Conservation (phyloP, 1,140 invertebrate genomes). For the Battus philenor region DNA sequence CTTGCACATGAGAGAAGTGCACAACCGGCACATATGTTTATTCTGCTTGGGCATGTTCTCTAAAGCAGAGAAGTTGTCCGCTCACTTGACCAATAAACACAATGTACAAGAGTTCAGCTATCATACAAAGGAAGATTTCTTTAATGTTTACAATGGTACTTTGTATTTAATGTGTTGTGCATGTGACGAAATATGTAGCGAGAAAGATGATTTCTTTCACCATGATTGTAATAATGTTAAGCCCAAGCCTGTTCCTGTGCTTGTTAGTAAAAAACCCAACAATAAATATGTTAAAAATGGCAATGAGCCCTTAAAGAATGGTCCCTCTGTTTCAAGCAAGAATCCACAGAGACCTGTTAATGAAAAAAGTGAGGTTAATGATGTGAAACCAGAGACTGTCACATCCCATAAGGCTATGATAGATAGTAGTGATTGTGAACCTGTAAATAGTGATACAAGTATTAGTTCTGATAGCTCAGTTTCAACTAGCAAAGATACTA, state of each 20-base stretch:
- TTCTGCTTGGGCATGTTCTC: conserved; percentile 88
- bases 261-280: conserved; percentile 62
- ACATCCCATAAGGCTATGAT: conserved; percentile 30
- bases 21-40: conserved; percentile 85
- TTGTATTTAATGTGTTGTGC: conserved; percentile 87
- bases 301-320: conserved; percentile 43
- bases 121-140: conserved; percentile 79
- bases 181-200: conserved; percentile 84
- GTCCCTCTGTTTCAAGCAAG: conserved; percentile 33
- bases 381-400: conserved; percentile 41
- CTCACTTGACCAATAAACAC: conserved; percentile 85
- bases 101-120: conserved; percentile 81
- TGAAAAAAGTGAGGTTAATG: conserved; percentile 47
- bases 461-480: conserved; percentile 45
- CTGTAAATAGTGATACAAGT: conserved; percentile 45
- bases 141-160: conserved; percentile 79
- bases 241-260: conserved; percentile 64
- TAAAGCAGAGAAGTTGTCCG: conserved; percentile 83
- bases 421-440: conserved; percentile 35
- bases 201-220: conserved; percentile 83
- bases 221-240: conserved; percentile 79
- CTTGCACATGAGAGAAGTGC: conserved; percentile 86
- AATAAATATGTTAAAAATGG: conserved; percentile 45
- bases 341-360: conserved; percentile 29
- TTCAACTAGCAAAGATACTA: conserved; percentile 39